These are phyloP conservation scores for Procapra przewalskii DNA, from an alignment of 2,113 vertebrate species.

Conservation along the genomic window DNA sequence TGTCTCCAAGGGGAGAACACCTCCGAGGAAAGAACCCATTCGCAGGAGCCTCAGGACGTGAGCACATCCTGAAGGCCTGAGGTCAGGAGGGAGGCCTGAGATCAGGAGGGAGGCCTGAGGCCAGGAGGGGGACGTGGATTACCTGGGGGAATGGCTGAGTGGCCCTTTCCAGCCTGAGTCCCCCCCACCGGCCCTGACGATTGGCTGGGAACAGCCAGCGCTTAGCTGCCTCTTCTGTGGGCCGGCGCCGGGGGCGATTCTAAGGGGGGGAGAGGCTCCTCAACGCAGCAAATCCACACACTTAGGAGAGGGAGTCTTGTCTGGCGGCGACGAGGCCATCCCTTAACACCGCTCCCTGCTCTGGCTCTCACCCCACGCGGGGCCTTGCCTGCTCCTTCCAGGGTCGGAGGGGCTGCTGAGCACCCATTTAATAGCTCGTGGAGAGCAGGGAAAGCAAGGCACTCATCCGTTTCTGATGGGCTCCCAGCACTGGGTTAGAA, in stretches of 20 bases:
- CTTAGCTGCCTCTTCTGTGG: neutral
- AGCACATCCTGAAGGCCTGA: neutral
- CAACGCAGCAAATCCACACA: neutral
- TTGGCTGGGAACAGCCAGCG: neutral
- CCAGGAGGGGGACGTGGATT: neutral
- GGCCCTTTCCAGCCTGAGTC: neutral
- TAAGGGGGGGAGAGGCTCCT: too few species aligned
- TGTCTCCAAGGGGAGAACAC: neutral
- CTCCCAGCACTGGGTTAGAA: neutral
- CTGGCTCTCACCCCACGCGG: neutral
- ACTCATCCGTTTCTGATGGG: neutral
- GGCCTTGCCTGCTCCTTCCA: neutral
- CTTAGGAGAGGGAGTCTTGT: neutral
- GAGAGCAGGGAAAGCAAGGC: neutral
- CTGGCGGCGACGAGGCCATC: neutral
- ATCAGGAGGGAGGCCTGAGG: neutral
- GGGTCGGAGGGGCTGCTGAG: neutral
- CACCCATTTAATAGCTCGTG: neutral
- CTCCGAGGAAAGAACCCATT: neutral
- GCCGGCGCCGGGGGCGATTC: neutral
- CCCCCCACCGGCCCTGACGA: accelerated
- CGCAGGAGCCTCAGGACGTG: neutral
- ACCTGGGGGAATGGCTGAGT: neutral
- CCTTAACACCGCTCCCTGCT: too few species aligned
- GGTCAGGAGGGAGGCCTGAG: too few species aligned